Base-by-base conservation (phyloP, 2,113 vertebrate species). In the Lathamus discolor region DNA sequence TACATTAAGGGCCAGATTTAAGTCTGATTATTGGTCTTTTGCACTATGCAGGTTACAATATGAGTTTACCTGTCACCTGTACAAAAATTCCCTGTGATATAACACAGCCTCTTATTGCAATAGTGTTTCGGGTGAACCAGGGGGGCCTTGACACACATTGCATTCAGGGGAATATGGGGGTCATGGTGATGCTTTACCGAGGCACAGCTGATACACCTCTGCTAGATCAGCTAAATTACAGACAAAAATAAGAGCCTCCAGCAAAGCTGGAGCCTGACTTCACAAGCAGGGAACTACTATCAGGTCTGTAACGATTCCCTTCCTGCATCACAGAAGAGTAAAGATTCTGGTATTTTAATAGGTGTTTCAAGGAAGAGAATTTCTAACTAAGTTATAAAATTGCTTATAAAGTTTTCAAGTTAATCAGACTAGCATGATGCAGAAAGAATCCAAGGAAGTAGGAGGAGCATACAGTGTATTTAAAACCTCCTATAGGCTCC, bases 241-340 rank as follows among this genome's bases (percentile, higher is more conserved):
- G 28, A 16, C 4, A 7, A 33, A 72, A 48, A 29, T 39, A 5
- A 63, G 19, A 59, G 82, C 51, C 7, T 73, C 20, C 39, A 68
- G 28, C 29, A 76, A 41, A 28, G n/a, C 0, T 57, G 16, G 48
- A 81, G 27, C 17, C 10, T 9, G 15, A 18, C 55, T 46, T 35
- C 41, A 67, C 16, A 33, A 51, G 11, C 3, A 24, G 14, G 17
- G 31, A 85, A 73, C 4, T 10, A 46, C 64, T 76, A 57, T 3
- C 27, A 66, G 15, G 10, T 46, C 44, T 0, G 0, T 17, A 44
- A 54, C 9, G 28, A 31, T 3, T 28, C 25, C 31, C 19, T 6
- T 77, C 35, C 43, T 17, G 9, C 35, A 66, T 22, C 48, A 66
- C 5, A n/a, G 15, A 29, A 83, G 3, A 72, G 7, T 14, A 31